A percentile compares a stretch with the other conserved stretches of the same genome.
Conservation (phyloP, 2,888 invertebrate species). For the Sinohyriopsis cumingii region DNA sequence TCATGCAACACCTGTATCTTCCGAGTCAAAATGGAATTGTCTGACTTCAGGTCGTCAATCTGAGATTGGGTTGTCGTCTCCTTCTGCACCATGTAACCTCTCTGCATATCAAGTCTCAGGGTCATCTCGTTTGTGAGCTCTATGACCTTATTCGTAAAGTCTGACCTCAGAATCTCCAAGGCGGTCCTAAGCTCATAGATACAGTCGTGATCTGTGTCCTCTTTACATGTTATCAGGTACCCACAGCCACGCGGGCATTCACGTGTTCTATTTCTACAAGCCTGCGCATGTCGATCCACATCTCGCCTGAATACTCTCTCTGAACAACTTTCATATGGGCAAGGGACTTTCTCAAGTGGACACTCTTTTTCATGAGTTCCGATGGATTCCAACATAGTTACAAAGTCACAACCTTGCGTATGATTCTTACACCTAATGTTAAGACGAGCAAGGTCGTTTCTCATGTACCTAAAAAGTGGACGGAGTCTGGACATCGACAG, state of each 20-base stretch:
- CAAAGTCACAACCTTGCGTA: constrained; percentile 46
- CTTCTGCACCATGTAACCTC: constrained; percentile 62
- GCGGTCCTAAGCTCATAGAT: constrained; percentile 56
- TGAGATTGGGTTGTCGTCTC: constrained; percentile 54
- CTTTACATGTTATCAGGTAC: constrained; percentile 34
- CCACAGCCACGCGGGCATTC: constrained; percentile 62
- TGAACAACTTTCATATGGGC: constrained; percentile 53
- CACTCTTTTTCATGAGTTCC: constrained; percentile 51
- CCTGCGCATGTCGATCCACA: constrained; percentile 40
- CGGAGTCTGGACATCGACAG: constrained; percentile 42
- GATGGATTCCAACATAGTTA: constrained; percentile 48
- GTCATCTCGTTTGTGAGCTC: constrained; percentile 61
- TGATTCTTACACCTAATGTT: constrained; percentile 50
- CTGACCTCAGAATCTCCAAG: constrained; percentile 56
- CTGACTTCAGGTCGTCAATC: constrained; percentile 52
- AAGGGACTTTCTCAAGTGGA: constrained; percentile 36
- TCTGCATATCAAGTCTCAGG: constrained; percentile 59
- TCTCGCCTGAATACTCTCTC: constrained; percentile 32
- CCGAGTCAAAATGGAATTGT: constrained; percentile 41
- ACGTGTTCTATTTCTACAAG: constrained; percentile 40
- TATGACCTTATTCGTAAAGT: constrained; percentile 56
- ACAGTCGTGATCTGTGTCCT: constrained; percentile 57
- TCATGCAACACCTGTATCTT: constrained; percentile 54
- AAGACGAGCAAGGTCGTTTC: constrained; percentile 53
- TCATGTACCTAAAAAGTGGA: constrained; percentile 59